Base-by-base conservation (phyloP, 1,140 invertebrate genomes). In the Wasmannia auropunctata region DNA sequence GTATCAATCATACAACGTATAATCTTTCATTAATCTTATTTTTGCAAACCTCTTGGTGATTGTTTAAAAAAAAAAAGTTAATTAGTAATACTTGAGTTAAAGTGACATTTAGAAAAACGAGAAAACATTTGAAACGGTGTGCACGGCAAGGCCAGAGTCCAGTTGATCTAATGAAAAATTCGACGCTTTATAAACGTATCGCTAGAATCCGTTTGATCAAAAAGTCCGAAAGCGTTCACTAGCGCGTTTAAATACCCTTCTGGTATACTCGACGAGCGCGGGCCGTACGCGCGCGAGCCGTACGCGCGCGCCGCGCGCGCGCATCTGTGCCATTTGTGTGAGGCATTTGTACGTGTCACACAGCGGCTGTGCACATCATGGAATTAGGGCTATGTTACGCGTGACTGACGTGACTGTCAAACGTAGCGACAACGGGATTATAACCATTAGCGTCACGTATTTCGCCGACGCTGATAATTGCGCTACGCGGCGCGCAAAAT, bases 351-450 rank as follows among this genome's bases (percentile, higher is more conserved):
- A 83, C 79, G 67, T 83, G 79, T 83, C 79, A 14, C 67, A 72
- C 67, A 58, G 37, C 79, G 65, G 65, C 67, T 72, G 79, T 72
- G 79, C 51, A 58, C 40, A 58, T 83, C 67, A 83, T 58, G 65
- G 67, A 83, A 83, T 83, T 74, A 83, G 79, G 67, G 79, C 67
- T 83, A 43, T 74, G 79, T 83, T 83, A 83, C 79, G 79, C 79
- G 79, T 83, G 79, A 83, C 79, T 83, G 79, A 74, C 79, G 54
- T 72, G 79, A 83, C 79, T 83, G 67, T 74, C 79, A 83, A 83
- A 83, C 79, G 79, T 83, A 83, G 79, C 79, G 79, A 83, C 79
- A 83, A 83, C 79, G 54, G 79, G 79, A 83, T 83, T 83, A 83
- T 74, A 83, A 83, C 79, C 79, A 83, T 83, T 83, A 83, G 51